Percentiles rank a stretch among this genome's conserved stretches.
These are phyloP conservation scores for Hydrochoerus hydrochaeris DNA, from an alignment of 2,113 vertebrate genomes.

Conservation along the genomic window DNA sequence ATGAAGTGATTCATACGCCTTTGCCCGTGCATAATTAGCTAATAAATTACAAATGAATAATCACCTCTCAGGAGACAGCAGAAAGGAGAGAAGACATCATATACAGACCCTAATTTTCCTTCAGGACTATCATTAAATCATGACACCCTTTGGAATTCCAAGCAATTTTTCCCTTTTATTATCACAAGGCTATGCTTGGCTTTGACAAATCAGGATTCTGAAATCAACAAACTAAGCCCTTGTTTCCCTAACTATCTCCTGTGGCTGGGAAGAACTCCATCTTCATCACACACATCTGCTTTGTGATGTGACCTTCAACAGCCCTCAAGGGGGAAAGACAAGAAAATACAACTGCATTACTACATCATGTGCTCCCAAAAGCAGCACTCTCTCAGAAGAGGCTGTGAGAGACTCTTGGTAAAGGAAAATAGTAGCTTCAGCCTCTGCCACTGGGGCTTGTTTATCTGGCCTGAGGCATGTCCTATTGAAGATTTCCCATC, in stretches of 20 bases:
- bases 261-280: background rate
- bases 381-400: background rate
- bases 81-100: conserved; percentile 15
- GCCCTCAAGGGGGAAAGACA: background rate
- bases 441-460: background rate
- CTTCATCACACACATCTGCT: background rate
- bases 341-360: background rate
- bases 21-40: conserved; percentile 66
- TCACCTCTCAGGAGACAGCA: conserved; percentile 57
- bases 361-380: background rate
- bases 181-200: conserved; percentile 56
- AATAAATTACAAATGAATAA: conserved; percentile 76
- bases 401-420: background rate
- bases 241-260: background rate
- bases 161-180: conserved; percentile 42
- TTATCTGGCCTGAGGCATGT: background rate
- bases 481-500: background rate
- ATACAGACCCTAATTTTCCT: conserved; percentile 64
- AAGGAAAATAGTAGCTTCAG: background rate
- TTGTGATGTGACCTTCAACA: background rate
- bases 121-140: conserved; percentile 25
- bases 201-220: conserved; percentile 55
- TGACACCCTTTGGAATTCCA: conserved; percentile 48
- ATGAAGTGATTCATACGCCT: conserved; percentile 70
- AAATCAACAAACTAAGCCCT: conserved; percentile 33